A percentile compares a stretch with the other conserved stretches of the same genome.
These are phyloP conservation scores for Microdon myrmicae DNA, from an alignment of 2,888 invertebrate species.

Conservation along the genomic window DNA sequence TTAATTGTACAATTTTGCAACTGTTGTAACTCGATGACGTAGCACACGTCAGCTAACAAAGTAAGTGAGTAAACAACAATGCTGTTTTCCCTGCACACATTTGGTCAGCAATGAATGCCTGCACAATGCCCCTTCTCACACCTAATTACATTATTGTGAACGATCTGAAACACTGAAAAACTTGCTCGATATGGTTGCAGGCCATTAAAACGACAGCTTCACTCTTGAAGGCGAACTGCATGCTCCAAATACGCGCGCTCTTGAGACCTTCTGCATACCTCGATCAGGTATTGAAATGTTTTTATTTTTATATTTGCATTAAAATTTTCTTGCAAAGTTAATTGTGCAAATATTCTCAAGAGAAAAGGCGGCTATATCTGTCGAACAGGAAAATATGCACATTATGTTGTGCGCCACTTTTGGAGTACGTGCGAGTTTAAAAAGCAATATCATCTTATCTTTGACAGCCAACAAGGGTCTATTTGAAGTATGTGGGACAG, in stretches of 20 bases:
- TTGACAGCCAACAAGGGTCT: no score
- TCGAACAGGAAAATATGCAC: not conserved
- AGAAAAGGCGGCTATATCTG: not conserved
- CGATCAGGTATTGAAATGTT: not conserved
- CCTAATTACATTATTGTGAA: constrained; percentile 20
- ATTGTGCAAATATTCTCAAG: no score
- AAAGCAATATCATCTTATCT: no score
- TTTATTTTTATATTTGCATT: not conserved
- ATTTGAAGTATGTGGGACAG: no score
- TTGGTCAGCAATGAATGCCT: constrained; percentile 7
- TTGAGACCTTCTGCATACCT: constrained; percentile 10
- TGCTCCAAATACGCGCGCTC: constrained; percentile 28
- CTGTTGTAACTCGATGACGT: constrained; percentile 4
- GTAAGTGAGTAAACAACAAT: constrained; percentile 1
- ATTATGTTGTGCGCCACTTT: no score
- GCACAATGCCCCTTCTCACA: constrained; percentile 10
- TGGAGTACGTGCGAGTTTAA: no score
- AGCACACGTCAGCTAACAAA: constrained; percentile 10
- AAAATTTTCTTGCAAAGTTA: not conserved
- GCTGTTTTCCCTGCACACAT: not conserved
- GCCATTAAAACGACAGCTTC: constrained; percentile 6
- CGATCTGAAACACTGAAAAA: constrained; percentile 17
- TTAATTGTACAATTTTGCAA: constrained; percentile 14
- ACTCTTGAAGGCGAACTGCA: constrained; percentile 32
- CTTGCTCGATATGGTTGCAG: constrained; percentile 8